Percentiles rank a stretch among this genome's conserved stretches.
Evolutionary conservation across 2,888 invertebrate species (phyloP).

Genomic region (Molorchus minor): DNA sequence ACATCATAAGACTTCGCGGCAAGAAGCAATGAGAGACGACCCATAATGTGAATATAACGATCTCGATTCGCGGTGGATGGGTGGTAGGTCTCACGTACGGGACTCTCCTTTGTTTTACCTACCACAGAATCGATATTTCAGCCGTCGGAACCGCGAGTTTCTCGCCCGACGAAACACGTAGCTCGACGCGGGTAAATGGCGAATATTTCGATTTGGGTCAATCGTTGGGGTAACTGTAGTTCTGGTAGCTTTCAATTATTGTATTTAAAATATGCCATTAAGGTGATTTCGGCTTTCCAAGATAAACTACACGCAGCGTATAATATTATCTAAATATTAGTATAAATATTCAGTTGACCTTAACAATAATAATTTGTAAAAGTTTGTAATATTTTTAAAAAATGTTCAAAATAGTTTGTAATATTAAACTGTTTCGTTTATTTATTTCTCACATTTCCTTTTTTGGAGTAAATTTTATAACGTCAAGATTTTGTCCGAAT

Average conservation of each 20-base stretch:
- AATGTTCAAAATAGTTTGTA: too few species aligned
- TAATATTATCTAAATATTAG: too few species aligned
- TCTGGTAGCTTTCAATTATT: constrained; percentile 10
- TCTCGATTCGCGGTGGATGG: constrained; percentile 40
- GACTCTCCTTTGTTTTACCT: constrained; percentile 35
- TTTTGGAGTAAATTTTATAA: too few species aligned
- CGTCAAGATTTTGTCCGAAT: too few species aligned
- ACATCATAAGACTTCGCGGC: constrained; percentile 46
- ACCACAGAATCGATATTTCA: constrained; percentile 38
- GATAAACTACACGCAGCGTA: not conserved
- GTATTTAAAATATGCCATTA: constrained; percentile 5
- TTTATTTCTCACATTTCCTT: too few species aligned
- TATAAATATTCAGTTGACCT: too few species aligned
- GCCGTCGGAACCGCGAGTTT: constrained; percentile 10
- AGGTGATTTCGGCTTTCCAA: not conserved
- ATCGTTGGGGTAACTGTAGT: not conserved
- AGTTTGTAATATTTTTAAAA: too few species aligned
- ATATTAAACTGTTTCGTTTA: too few species aligned
- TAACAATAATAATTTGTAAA: too few species aligned
- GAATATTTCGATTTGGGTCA: not conserved
- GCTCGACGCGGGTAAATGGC: constrained; percentile 19
- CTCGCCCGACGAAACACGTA: not conserved
- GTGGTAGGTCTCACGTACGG: constrained; percentile 43
- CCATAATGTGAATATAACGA: constrained; percentile 48
- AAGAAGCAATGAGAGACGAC: constrained; percentile 37